phyloP scores from a whole-genome alignment of 1,140 invertebrate species.

The Drosophila paulistorum region DNA sequence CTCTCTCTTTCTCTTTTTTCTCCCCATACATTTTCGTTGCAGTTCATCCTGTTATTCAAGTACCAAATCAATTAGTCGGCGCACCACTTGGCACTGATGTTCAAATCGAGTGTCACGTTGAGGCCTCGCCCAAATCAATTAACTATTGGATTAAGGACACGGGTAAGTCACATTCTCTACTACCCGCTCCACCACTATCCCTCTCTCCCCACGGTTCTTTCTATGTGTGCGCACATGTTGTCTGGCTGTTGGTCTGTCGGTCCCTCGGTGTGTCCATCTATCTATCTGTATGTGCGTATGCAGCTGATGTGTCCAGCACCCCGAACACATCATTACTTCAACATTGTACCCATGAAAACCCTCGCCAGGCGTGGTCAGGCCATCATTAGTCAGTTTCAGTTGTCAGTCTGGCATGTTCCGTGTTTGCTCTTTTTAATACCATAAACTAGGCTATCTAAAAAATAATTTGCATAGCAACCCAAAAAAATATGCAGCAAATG shows the following conservation, averaged over 20 bases:
- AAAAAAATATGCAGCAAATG: not conserved
- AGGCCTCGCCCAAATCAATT: slow-evolving; percentile 94
- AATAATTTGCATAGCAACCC: not conserved
- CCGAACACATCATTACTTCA: slow-evolving; percentile 67
- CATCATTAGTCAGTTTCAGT: slow-evolving; percentile 77
- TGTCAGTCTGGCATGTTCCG: slow-evolving; percentile 59
- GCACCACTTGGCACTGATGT: slow-evolving; percentile 94
- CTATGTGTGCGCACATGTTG: slow-evolving; percentile 16
- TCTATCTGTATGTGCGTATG: slow-evolving; percentile 10
- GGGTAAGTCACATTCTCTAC: slow-evolving; percentile 84
- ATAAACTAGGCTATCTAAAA: slow-evolving; percentile 37
- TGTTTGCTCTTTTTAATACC: slow-evolving; percentile 25
- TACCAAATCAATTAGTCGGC: slow-evolving; percentile 94
- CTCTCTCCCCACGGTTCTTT: not conserved
- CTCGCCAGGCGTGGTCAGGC: slow-evolving; percentile 26
- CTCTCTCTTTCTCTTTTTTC: slow-evolving; percentile 15
- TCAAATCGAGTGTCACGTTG: slow-evolving; percentile 93
- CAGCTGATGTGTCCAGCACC: slow-evolving; percentile 41
- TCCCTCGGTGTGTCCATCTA: slow-evolving; percentile 16
- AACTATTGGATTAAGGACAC: slow-evolving; percentile 94
- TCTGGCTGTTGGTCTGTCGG: slow-evolving; percentile 23
- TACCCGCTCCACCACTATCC: too few relatives aligned
- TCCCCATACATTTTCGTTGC: slow-evolving; percentile 63
- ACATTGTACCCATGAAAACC: slow-evolving; percentile 58
- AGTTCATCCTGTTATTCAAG: slow-evolving; percentile 95